Evolutionary conservation across 2,888 invertebrate genomes (phyloP).

Genomic region (Apodemia zela): DNA sequence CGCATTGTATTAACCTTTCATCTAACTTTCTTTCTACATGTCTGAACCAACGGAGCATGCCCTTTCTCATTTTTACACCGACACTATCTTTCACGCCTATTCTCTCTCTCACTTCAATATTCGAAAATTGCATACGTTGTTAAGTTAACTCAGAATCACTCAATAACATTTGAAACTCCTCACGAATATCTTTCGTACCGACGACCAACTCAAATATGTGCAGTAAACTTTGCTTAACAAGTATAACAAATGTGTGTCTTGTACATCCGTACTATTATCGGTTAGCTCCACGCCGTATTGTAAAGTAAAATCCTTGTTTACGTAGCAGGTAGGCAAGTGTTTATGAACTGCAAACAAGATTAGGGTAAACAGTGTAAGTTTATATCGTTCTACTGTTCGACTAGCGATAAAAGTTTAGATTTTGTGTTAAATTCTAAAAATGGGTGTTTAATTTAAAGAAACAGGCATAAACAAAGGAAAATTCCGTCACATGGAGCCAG

Average conservation of each 20-base stretch:
- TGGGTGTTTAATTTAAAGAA: background rate
- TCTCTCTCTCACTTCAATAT: too few species aligned
- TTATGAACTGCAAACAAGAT: slow-evolving; percentile 3
- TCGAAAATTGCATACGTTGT: background rate
- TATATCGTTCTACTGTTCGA: background rate
- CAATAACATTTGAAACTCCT: background rate
- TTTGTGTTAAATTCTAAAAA: background rate
- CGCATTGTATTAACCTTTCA: too few species aligned
- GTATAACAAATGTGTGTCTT: background rate
- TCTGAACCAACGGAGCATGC: too few species aligned
- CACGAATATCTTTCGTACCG: background rate
- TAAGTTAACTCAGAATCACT: background rate
- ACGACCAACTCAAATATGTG: background rate
- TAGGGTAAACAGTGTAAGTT: slow-evolving; percentile 6
- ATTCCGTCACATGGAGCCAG: too few species aligned
- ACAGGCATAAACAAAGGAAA: too few species aligned
- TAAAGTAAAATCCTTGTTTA: slow-evolving; percentile 1
- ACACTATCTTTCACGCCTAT: too few species aligned
- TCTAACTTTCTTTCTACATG: too few species aligned
- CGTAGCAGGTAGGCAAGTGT: background rate
- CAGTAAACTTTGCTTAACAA: slow-evolving; percentile 4
- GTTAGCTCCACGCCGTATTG: background rate
- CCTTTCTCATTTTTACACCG: too few species aligned
- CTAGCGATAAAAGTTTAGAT: background rate
- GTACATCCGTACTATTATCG: background rate